Base-by-base conservation (phyloP, 2,797 vertebrate genomes). In the Muraenolepis orangiensis region DNA sequence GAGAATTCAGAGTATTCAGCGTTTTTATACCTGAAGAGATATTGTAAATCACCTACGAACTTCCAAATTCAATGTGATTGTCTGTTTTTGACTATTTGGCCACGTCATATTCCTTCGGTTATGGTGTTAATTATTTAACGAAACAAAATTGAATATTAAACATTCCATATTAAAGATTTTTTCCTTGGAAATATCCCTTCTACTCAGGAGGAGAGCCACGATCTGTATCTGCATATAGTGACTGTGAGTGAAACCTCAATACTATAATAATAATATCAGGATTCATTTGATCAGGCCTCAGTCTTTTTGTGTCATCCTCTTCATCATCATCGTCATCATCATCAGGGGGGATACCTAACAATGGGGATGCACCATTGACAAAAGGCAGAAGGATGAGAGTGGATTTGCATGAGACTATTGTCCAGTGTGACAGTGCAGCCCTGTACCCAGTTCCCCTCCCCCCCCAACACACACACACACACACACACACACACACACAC, bases 351-450 rank as follows among this genome's bases (percentile, higher is more conserved):
- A 66, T 8, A 28, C 28, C 51, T 14, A 57, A 57, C 51, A 57
- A 57, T 57, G 51, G 46, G 46, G 20, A 10, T 20, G 23, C 40
- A 8, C 6, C 16, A 18, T 30, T 7, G 2, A 28, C 70, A 42
- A 10, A 46, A 31, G 31, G 29, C 46, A 61, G 71, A 28, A n/a
- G 30, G 68, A 77, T 76, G 71, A 34, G 76, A 73, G 66, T 66
- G 81, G 78, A 80, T 69, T 1, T 69, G 67, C 18, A 20, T 31
- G 67, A n/a, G 18, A 16, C 28, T 73, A 28, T 57, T 84, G 74
- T 76, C 72, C 75, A 46, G 72, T 78, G 74, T 32, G 71, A 3
- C 30, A 71, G 80, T 83, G 83, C 74, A 86, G 82, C 76, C 79
- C 68, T 81, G 82, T 11, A 38, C 71, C 51, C 80, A 61, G 72